Conservation (phyloP, 2,888 invertebrate species). For the Notocelia uddmanniana region DNA sequence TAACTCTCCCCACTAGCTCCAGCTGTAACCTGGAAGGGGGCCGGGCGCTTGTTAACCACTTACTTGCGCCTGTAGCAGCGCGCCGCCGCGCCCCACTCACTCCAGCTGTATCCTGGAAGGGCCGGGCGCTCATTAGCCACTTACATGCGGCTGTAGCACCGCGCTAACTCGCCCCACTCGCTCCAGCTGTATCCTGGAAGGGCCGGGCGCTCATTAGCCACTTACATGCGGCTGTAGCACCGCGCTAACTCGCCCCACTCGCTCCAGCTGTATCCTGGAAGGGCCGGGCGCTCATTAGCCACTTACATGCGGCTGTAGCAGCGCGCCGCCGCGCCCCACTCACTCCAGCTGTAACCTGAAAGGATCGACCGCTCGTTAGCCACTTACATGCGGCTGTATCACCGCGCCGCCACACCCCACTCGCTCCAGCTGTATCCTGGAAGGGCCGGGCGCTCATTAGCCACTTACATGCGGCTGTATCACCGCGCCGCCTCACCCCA, state of each 20-base stretch:
- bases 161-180: conserved; percentile 43
- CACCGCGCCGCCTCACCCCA: conserved; percentile 42
- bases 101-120: no score
- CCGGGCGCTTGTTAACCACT: neutral
- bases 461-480: neutral
- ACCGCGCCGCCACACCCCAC: conserved; percentile 44
- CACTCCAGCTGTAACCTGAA: conserved; percentile 45
- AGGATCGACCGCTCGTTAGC: no score
- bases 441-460: no score
- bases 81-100: neutral
- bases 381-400: neutral
- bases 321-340: conserved; percentile 44
- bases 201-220: neutral
- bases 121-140: no score
- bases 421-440: conserved; percentile 46
- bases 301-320: neutral
- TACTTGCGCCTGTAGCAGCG: conserved; percentile 44
- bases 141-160: neutral
- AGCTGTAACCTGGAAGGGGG: no score
- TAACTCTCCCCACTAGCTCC: neutral
- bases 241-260: conserved; percentile 43
- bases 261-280: conserved; percentile 45
- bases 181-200: neutral
- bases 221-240: neutral
- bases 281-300: no score